Conservation (phyloP, 1,140 invertebrate species). For the Aphelinus atriplicis region DNA sequence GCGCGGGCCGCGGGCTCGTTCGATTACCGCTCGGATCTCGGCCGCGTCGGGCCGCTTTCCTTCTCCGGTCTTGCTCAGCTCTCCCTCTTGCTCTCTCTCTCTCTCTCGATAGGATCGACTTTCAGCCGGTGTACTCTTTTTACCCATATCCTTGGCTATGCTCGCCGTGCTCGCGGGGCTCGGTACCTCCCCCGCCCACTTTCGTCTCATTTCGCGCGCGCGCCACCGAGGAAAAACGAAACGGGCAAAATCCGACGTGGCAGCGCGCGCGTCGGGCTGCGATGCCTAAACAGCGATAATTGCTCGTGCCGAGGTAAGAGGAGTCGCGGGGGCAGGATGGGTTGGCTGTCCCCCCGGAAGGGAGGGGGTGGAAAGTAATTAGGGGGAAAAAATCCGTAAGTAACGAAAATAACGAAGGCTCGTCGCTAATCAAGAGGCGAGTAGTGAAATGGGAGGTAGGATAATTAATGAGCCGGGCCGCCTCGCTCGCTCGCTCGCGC, state of each 20-base stretch:
- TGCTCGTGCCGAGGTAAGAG: background rate
- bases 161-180: too few relatives aligned
- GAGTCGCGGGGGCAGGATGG: background rate
- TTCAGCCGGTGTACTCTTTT: too few relatives aligned
- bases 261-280: background rate
- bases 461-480: slow-evolving; percentile 58
- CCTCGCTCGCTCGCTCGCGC: background rate
- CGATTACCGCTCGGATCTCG: slow-evolving; percentile 43
- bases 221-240: too few relatives aligned
- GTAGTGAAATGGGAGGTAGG: slow-evolving; percentile 46
- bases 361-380: slow-evolving; percentile 32
- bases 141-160: too few relatives aligned
- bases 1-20: slow-evolving; percentile 36
- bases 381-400: slow-evolving; percentile 36
- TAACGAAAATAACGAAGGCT: slow-evolving; percentile 40
- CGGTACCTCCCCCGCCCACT: too few relatives aligned
- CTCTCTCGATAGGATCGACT: background rate
- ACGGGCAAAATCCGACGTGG: background rate
- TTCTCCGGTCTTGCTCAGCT: slow-evolving; percentile 7
- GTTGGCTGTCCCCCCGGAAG: too few relatives aligned
- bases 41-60: background rate
- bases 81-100: background rate
- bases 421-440: slow-evolving; percentile 49
- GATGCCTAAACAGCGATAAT: slow-evolving; percentile 21
- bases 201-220: too few relatives aligned